Evolutionary conservation across 2,888 invertebrate genomes (phyloP).

Genomic region (Acleris cristana): DNA sequence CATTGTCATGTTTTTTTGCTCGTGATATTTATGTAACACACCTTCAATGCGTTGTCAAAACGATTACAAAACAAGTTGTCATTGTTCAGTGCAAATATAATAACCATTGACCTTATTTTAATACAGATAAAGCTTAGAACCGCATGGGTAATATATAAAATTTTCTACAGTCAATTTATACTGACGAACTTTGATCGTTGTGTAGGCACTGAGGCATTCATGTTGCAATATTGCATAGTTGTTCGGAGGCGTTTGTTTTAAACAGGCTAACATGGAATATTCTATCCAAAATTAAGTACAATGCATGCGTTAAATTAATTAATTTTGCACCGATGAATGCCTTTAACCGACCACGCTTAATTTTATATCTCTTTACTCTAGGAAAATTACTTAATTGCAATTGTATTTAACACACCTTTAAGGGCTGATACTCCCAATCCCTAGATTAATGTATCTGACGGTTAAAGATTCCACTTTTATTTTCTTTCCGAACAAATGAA

Average conservation of each 20-base stretch:
- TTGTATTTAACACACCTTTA: too few species aligned
- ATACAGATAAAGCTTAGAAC: constrained; percentile 27
- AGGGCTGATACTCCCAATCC: too few species aligned
- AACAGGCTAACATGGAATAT: constrained; percentile 45
- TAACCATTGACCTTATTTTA: constrained; percentile 35
- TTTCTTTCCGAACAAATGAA: too few species aligned
- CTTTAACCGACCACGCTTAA: too few species aligned
- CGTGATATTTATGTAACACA: constrained; percentile 33
- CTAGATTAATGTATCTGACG: too few species aligned
- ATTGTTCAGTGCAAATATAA: constrained; percentile 47
- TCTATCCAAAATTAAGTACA: neutral
- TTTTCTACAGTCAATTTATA: constrained; percentile 25
- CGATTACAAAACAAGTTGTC: constrained; percentile 48
- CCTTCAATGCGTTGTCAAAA: constrained; percentile 31
- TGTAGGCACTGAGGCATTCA: constrained; percentile 24
- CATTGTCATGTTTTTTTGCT: constrained; percentile 16
- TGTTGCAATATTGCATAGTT: constrained; percentile 61
- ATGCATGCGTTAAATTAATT: constrained; percentile 7
- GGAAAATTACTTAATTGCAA: too few species aligned
- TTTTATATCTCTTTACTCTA: too few species aligned
- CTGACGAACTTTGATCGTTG: constrained; percentile 23
- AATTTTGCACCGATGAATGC: too few species aligned
- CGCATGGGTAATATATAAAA: constrained; percentile 22
- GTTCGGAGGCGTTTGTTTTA: constrained; percentile 58
- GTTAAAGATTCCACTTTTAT: too few species aligned